Conservation (phyloP, 2,113 vertebrate genomes). For the Nannospalax galili region DNA sequence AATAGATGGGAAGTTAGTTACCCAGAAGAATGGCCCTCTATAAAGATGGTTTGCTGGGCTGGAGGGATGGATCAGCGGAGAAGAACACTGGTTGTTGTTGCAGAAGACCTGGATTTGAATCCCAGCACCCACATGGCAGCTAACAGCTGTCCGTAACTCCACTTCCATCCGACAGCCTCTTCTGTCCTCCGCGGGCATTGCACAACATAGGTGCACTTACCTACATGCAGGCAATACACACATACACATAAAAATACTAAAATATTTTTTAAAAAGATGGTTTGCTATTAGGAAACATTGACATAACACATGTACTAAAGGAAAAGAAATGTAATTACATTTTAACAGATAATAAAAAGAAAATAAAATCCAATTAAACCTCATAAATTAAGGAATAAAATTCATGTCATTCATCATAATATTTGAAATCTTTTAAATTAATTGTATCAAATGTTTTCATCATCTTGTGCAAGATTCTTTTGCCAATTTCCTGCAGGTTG, state of each 20-base stretch:
- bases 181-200: too few relatives aligned
- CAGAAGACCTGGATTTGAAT: too few relatives aligned
- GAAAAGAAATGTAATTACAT: neutral
- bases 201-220: too few relatives aligned
- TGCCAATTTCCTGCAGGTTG: neutral
- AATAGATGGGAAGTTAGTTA: neutral
- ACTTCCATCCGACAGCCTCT: too few relatives aligned
- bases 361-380: neutral
- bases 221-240: too few relatives aligned
- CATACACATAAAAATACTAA: too few relatives aligned
- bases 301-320: neutral
- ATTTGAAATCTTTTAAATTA: neutral
- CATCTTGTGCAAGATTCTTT: neutral
- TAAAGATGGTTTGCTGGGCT: neutral
- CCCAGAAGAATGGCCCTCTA: neutral
- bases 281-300: neutral
- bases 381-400: neutral
- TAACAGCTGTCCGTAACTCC: too few relatives aligned
- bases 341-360: neutral
- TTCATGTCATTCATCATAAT: neutral
- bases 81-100: too few relatives aligned
- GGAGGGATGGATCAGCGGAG: too few relatives aligned
- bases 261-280: too few relatives aligned
- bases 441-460: neutral
- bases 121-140: too few relatives aligned